Percentiles rank a stretch among this genome's conserved stretches.
Conservation (phyloP, 2,797 vertebrate species). For the Amphiprion clarkii region DNA sequence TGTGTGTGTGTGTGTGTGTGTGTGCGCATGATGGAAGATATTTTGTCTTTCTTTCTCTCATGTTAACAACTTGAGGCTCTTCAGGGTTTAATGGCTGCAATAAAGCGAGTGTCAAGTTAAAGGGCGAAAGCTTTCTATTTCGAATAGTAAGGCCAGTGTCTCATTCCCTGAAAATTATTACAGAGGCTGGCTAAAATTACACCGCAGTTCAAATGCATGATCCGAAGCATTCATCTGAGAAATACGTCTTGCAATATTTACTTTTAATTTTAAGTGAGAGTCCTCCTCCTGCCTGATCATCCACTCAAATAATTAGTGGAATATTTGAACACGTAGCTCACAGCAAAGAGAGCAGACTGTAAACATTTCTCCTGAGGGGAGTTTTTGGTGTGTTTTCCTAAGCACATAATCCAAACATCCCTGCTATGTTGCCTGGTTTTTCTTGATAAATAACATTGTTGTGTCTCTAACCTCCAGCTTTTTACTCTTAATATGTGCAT, state of each 20-base stretch:
- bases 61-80: conserved; percentile 73
- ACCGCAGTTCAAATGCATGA: conserved; percentile 17
- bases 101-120: conserved; percentile 72
- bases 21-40: conserved; percentile 30
- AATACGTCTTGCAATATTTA: conserved; percentile 37
- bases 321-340: conserved; percentile 58
- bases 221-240: conserved; percentile 22
- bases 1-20: too few species aligned
- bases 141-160: conserved; percentile 38
- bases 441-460: conserved; percentile 59
- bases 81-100: conserved; percentile 64
- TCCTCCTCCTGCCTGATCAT: conserved; percentile 36
- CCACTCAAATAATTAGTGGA: conserved; percentile 52
- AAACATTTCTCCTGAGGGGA: conserved; percentile 42
- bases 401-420: conserved; percentile 63
- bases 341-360: conserved; percentile 52
- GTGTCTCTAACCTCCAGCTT: conserved; percentile 47
- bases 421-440: conserved; percentile 46
- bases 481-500: neutral
- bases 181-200: conserved; percentile 15
- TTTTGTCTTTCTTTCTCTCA: conserved; percentile 61
- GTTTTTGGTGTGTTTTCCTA: conserved; percentile 51
- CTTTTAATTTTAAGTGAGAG: conserved; percentile 35
- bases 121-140: conserved; percentile 50
- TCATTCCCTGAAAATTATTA: conserved; percentile 35